Evolutionary conservation across 2,797 vertebrate species (phyloP), one percentile per base, ranked within the genome.

Genomic region (Chelon labrosus): DNA sequence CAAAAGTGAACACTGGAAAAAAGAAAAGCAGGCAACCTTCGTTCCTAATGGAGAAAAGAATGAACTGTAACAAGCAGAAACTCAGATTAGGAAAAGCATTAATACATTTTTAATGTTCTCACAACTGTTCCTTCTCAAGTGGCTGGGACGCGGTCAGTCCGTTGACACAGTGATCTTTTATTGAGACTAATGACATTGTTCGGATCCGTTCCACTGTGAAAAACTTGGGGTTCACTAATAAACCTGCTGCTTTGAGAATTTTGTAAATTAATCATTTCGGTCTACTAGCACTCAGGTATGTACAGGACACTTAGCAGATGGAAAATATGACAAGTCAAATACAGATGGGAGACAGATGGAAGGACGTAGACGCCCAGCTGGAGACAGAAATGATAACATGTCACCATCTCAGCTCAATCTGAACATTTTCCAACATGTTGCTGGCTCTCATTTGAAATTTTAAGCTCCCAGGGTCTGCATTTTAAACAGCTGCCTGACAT

Each of bases 261-360:
- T 1, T 38, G 42, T 25, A 46, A 71, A 59, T 47, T 0, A 51
- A 41, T 66, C 11, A 47, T 44, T 69, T 67, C 16, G 11, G 14
- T 62, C 17, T 53, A 5, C 22, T 6, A 46, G 49, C 44, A 17
- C 39, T 63, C 50, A 65, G 39, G 55, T 58, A 50, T 10, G 20
- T 22, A 58, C 41, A 19, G 63, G 62, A 84, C 60, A 51, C 41
- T 51, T 1, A 25, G 72, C 62, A 80, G 61, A 75, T 55, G 65
- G 73, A 83, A 85, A 77, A 65, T 65, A 31, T 47, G 65, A 67
- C 58, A 47, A 13, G 56, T 69, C 11, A 37, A n/a, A 61, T 76
- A 27, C 53, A 68, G 79, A 77, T 39, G 51, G 38, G 65, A 73
- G 41, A 52, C 77, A 74, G 65, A 80, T 53, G 65, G 56, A 69